phyloP scores from a whole-genome alignment of 1,140 invertebrate species.

The Pomacea maculata region DNA sequence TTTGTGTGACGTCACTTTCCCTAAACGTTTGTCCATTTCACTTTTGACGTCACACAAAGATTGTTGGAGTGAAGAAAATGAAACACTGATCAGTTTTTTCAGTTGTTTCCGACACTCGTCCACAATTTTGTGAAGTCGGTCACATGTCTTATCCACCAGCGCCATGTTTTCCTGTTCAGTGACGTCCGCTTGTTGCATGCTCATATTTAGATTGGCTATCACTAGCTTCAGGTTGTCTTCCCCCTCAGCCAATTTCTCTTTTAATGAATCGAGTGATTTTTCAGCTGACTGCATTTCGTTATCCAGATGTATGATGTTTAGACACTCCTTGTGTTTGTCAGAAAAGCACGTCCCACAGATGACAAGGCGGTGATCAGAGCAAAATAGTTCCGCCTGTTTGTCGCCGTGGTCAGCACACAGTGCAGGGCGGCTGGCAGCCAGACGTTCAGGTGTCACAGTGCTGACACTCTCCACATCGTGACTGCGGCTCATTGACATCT shows the following conservation, averaged over 20 bases:
- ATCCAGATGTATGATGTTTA: not conserved
- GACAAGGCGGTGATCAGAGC: not conserved
- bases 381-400: not conserved
- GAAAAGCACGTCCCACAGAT: not conserved
- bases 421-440: too few species aligned
- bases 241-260: not conserved
- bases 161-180: not conserved
- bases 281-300: not conserved
- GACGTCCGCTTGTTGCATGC: not conserved
- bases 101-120: not conserved
- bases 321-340: not conserved
- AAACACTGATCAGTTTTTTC: not conserved
- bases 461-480: slow-evolving; percentile 6
- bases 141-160: not conserved
- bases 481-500: not conserved
- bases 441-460: too few species aligned
- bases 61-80: too few species aligned
- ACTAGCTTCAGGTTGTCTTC: not conserved
- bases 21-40: too few species aligned
- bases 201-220: not conserved
- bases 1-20: too few species aligned
- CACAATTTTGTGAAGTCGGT: not conserved
- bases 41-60: too few species aligned
- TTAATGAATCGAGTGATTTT: not conserved
- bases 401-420: not conserved